phyloP scores from a whole-genome alignment of 2,888 invertebrate species.

The Salpingus planirostris region DNA sequence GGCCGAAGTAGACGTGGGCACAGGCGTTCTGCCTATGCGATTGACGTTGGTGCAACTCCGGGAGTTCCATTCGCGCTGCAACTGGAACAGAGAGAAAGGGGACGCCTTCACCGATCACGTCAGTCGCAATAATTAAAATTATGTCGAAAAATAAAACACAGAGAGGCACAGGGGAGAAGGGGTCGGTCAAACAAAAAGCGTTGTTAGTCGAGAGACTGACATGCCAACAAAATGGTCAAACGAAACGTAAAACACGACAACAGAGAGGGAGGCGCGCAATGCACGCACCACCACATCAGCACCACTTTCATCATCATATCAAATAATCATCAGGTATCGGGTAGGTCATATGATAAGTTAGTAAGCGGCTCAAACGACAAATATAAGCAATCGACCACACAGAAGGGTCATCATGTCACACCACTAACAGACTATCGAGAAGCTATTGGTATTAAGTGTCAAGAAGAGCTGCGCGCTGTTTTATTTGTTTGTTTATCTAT shows the following conservation, averaged over 20 bases:
- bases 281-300: slow-evolving; percentile 42
- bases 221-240: no score
- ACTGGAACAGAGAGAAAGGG: slow-evolving; percentile 37
- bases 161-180: slow-evolving; percentile 6
- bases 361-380: slow-evolving; percentile 24
- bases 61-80: slow-evolving; percentile 46
- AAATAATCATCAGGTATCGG: no score
- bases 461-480: slow-evolving; percentile 22
- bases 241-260: slow-evolving; percentile 19
- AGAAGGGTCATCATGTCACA: no score
- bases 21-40: slow-evolving; percentile 40
- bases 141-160: slow-evolving; percentile 13
- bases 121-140: slow-evolving; percentile 21
- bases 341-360: no score
- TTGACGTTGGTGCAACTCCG: slow-evolving; percentile 44
- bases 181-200: slow-evolving; percentile 12
- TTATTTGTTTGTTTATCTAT: no score
- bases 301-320: slow-evolving; percentile 35
- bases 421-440: slow-evolving; percentile 1
- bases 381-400: slow-evolving; percentile 9
- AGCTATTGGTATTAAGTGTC: slow-evolving; percentile 7
- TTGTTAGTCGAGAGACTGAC: no score
- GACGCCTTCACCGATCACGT: slow-evolving; percentile 30
- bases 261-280: slow-evolving; percentile 31
- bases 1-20: slow-evolving; percentile 39